Percentiles rank a stretch among this genome's conserved stretches.
Evolutionary conservation across 2,797 vertebrate species (phyloP).

Genomic region (Taeniopygia guttata): DNA sequence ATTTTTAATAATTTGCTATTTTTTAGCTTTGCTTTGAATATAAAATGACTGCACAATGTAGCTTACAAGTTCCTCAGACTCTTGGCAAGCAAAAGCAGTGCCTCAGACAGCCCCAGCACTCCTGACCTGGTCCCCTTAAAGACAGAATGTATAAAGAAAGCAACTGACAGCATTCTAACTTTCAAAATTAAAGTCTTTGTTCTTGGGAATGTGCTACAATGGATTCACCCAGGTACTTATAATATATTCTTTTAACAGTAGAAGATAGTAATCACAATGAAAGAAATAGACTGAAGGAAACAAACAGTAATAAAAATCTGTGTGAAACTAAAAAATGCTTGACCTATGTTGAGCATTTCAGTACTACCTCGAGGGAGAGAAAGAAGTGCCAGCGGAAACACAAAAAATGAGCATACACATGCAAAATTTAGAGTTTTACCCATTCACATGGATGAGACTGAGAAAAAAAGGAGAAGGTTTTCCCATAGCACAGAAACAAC

Average conservation of each 20-base stretch:
- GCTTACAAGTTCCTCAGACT: neutral
- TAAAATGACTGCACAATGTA: neutral
- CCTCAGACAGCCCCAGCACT: neutral
- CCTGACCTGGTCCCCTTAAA: neutral
- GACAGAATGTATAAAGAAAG: neutral
- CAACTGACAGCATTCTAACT: neutral
- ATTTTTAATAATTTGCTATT: neutral
- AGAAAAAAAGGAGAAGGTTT: neutral
- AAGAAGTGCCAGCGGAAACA: neutral
- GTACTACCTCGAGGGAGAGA: fast-evolving
- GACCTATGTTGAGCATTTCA: neutral
- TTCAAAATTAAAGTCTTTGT: neutral
- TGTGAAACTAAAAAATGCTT: neutral
- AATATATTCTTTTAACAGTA: neutral
- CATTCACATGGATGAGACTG: neutral
- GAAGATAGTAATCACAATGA: neutral
- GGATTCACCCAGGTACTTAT: neutral
- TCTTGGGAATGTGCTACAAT: neutral
- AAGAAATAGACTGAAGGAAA: neutral
- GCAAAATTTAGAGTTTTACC: neutral
- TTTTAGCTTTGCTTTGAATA: neutral
- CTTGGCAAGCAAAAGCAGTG: neutral
- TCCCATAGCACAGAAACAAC: neutral
- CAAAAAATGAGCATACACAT: neutral
- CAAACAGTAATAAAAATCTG: neutral